Evolutionary conservation across 2,797 vertebrate genomes (phyloP), one percentile per base, ranked within the genome.

Genomic region (Eleutherodactylus coqui): DNA sequence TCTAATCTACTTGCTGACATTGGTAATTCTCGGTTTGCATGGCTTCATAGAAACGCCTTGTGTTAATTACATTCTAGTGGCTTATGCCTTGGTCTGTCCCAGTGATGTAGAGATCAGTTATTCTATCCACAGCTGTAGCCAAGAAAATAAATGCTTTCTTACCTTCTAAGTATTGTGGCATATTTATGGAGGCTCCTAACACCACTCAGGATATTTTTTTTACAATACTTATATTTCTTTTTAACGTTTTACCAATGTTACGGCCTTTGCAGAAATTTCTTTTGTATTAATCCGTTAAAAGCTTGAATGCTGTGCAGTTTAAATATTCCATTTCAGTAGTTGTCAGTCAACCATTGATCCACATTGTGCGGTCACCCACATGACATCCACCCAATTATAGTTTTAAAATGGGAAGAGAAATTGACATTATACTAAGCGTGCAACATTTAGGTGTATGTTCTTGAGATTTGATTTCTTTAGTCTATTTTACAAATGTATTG

Each of bases 211-310:
- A 36, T 81, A 70, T 43, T 79, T 85, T 72, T 70, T 62, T 47
- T 69, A 78, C 24, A 34, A 27, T 53, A 36, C 47, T 49, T 60
- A n/a, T n/a, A n/a, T n/a, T n/a, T n/a, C n/a, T 43, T 17, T 43
- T 38, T 85, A 62, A 47, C 73, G 76, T 85, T 76, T 62, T 38
- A 38, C n/a, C n/a, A 53, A 73, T 77, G 60, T 70, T 70, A 21
- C 1, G 32, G 29, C 19, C 49, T 79, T 32, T 58, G 76, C 79
- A 51, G 67, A 27, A n/a, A 43, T 34, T 32, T 81, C 43, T 36
- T 62, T 47, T 80, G 69, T 60, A 64, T 55, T 75, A 75, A 81
- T 75, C 75, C 21, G 77, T 79, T 80, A 85, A 79, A 72, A 72
- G 75, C 47, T 73, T 78, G 60, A 55, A 60, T 58, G 64, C 38